These are phyloP conservation scores for Drosophila vallismaia DNA, from an alignment of 2,888 invertebrate species.

Conservation along the genomic window DNA sequence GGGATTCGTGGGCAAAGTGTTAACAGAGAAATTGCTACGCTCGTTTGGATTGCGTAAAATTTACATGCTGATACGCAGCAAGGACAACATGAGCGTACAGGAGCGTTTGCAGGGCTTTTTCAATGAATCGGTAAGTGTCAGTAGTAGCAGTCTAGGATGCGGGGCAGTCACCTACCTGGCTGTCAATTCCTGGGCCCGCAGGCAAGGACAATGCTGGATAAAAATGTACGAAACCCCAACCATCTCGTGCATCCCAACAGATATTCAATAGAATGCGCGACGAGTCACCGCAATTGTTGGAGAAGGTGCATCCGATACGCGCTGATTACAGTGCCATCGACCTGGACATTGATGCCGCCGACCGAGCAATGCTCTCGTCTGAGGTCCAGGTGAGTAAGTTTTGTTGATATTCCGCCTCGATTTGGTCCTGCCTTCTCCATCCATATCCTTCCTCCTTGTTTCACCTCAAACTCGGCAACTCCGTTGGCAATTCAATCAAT, in stretches of 20 bases:
- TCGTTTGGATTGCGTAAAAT: constrained; percentile 82
- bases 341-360: constrained; percentile 84
- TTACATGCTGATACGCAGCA: constrained; percentile 83
- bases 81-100: constrained; percentile 81
- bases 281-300: constrained; percentile 83
- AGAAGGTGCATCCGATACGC: constrained; percentile 86
- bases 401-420: constrained; percentile 10
- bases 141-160: background rate
- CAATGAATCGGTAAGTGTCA: constrained; percentile 80
- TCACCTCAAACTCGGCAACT: constrained; percentile 19
- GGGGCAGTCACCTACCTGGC: background rate
- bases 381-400: constrained; percentile 85
- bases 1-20: constrained; percentile 84
- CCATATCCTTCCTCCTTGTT: constrained; percentile 18
- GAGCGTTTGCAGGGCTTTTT: constrained; percentile 82
- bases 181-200: constrained; percentile 13
- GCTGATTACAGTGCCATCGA: constrained; percentile 85
- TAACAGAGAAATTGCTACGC: constrained; percentile 83
- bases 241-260: constrained; percentile 75
- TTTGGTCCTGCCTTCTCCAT: constrained; percentile 3
- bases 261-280: constrained; percentile 85
- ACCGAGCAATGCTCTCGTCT: constrained; percentile 83
- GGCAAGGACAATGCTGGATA: constrained; percentile 31
- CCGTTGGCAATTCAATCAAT: constrained; percentile 75
- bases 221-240: constrained; percentile 10